Base-by-base conservation (phyloP, 2,888 invertebrate species). In the Drosophila nigritarsus region DNA sequence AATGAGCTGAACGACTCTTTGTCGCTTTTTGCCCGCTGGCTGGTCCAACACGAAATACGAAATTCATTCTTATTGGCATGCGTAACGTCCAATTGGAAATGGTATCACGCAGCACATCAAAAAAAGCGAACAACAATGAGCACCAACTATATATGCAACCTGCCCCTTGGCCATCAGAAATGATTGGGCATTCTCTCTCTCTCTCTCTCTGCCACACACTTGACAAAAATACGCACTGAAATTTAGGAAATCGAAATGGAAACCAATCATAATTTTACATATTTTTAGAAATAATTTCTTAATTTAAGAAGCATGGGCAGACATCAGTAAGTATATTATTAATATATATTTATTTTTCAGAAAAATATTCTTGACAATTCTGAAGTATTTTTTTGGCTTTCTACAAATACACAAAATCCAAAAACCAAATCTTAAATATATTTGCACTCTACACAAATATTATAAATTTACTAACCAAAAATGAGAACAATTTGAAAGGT, bases 101-200 rank as follows among this genome's bases (percentile, higher is more conserved):
- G 61, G 61, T 64, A 60, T 63, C 69, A 63, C 60, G 63, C 63
- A 64, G 65, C 75, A 65, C 51, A 56, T 64, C 66, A 63, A 73
- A 73, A 67, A 54, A 42, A 61, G 64, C 62, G 40, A 20, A 53
- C 65, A 54, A 68, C 65, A 67, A 75, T 67, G 50, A 66, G 13
- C 58, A 11, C 24, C 36, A 50, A 32, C 5, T 15, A 6, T 36
- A 38, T 54, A 38, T 27, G 36, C 54, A 38, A 36, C 36, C n/a
- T 55, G 55, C 27, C 55, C 29, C 29, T 55, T 55, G 55, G 55
- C 55, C n/a, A 55, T 55, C 55, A 38, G 15, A 29, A 38, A 55
- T 55, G 55, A 38, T 55, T 38, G 13, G 55, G 27, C 38, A 38
- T 38, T 38, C n/a, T 27, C 49, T 29, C 20, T 8, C 20, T 6